A percentile compares a stretch with the other conserved stretches of the same genome.
These are phyloP conservation scores for Liasis olivaceus DNA, from an alignment of 2,797 vertebrate genomes.

Conservation along the genomic window DNA sequence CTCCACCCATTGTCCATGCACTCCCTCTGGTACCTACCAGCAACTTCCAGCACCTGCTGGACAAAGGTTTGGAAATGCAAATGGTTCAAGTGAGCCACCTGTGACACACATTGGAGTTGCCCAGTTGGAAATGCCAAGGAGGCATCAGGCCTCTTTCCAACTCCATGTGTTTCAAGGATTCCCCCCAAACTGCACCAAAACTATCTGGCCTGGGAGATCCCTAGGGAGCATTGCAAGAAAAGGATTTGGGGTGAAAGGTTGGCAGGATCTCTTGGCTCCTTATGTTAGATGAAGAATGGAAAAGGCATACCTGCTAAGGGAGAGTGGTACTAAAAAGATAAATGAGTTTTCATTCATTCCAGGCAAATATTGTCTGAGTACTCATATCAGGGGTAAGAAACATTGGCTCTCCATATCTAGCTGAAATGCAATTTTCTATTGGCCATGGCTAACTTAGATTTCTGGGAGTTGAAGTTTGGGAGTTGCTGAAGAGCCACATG, in stretches of 20 bases:
- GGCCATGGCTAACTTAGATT: not conserved
- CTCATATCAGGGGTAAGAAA: not conserved
- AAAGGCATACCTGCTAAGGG: not conserved
- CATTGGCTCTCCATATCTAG: not conserved
- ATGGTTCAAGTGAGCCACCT: not conserved
- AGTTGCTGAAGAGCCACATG: not conserved
- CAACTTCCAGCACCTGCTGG: not conserved
- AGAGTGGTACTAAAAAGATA: not conserved
- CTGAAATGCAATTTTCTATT: not conserved
- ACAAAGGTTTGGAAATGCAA: not conserved
- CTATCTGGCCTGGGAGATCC: not conserved
- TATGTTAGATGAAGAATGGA: not conserved
- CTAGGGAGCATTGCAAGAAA: not conserved
- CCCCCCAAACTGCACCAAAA: not conserved
- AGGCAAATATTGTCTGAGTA: not conserved
- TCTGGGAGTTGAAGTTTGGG: not conserved
- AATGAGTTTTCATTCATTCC: not conserved
- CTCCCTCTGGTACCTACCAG: not conserved
- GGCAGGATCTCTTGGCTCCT: not conserved
- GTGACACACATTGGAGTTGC: not conserved
- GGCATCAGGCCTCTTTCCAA: not conserved
- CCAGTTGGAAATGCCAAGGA: not conserved
- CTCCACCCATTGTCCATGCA: not conserved
- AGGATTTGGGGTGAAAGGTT: not conserved
- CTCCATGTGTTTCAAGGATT: not conserved